Conservation (phyloP, 2,888 invertebrate genomes). For the Synergus laeviventris region DNA sequence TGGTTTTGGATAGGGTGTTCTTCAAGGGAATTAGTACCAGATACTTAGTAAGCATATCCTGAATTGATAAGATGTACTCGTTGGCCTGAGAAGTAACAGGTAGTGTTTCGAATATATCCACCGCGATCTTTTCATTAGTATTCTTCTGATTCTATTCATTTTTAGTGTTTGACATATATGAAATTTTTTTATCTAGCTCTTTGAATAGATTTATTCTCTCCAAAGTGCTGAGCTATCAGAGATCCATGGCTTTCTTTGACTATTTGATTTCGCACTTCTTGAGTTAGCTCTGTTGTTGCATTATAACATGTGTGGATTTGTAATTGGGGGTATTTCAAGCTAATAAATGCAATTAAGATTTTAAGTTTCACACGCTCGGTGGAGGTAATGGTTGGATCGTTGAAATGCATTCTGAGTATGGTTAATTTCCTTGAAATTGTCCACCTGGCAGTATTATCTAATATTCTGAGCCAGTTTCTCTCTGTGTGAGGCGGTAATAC, state of each 20-base stretch:
- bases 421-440: neutral
- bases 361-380: neutral
- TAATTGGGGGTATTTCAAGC: neutral
- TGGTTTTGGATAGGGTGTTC: too few species aligned
- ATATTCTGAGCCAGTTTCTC: conserved; percentile 1
- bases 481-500: neutral
- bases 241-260: neutral
- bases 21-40: too few species aligned
- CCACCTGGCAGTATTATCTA: neutral
- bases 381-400: conserved; percentile 12
- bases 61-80: too few species aligned
- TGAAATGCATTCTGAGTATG: conserved; percentile 14
- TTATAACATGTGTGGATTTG: conserved; percentile 2
- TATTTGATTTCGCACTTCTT: conserved; percentile 4
- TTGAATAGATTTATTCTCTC: neutral
- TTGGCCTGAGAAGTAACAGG: too few species aligned
- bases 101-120: too few species aligned
- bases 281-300: neutral
- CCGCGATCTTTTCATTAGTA: too few species aligned
- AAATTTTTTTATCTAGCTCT: neutral
- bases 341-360: conserved; percentile 5
- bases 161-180: too few species aligned
- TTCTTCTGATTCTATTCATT: too few species aligned
- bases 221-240: neutral
- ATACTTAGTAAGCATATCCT: too few species aligned